Conservation (phyloP, 2,113 vertebrate genomes). For the Smithornis capensis region DNA sequence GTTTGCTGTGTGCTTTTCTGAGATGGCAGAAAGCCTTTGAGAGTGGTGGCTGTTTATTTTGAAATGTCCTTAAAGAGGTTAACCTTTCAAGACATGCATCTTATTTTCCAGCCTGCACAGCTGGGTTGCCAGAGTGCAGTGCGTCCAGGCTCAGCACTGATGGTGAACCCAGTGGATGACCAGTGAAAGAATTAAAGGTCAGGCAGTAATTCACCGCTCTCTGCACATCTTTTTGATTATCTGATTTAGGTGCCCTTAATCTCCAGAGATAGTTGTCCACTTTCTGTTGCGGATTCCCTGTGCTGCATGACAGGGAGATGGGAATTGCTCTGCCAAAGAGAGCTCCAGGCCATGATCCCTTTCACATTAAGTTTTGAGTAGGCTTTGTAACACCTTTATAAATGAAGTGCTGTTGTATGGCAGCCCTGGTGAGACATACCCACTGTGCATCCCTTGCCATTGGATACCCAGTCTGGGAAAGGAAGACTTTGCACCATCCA, state of each 20-base stretch:
- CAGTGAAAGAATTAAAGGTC: background rate
- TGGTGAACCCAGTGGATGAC: background rate
- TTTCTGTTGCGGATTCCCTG: background rate
- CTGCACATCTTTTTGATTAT: background rate
- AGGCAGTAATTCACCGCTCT: background rate
- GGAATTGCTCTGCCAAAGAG: background rate
- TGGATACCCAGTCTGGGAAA: background rate
- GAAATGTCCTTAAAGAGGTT: background rate
- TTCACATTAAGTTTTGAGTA: background rate
- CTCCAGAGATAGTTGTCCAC: background rate
- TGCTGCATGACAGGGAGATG: background rate
- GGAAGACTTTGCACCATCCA: background rate
- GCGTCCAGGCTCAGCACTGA: background rate
- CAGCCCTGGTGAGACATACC: fast-evolving
- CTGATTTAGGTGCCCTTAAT: background rate
- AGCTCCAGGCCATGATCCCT: background rate
- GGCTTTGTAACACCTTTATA: background rate
- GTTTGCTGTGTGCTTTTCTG: background rate
- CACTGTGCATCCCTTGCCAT: background rate
- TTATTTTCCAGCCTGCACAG: background rate
- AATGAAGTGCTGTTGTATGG: background rate
- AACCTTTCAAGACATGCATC: background rate
- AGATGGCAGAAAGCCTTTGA: background rate
- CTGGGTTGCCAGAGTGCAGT: fast-evolving
- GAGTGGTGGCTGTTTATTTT: background rate